Evolutionary conservation across 2,888 invertebrate genomes (phyloP), one percentile per base, ranked within the genome.

Genomic region (Notodonta ziczac): DNA sequence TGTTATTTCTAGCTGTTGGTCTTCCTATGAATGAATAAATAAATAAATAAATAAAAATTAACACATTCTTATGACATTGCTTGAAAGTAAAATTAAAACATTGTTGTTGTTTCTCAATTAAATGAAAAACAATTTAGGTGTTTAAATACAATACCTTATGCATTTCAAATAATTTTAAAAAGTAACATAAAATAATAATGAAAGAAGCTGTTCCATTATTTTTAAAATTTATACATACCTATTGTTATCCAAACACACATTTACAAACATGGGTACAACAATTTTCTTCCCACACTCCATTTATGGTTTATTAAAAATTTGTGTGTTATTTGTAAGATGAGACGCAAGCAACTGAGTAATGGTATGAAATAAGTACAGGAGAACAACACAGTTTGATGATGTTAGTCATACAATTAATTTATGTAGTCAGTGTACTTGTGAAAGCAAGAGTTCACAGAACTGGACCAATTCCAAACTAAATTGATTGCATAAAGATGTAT

Each of bases 321-420:
- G 8, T 12, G 44, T 52, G 39, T 52, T 14, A 53, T 58, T 56
- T 13, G 56, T 24, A 14, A 9, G 48, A 61, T 12, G 5, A 10
- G n/a, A 48, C 56, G 50, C 24, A 35, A 52, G 39, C 58, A 56
- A 74, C 76, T 73, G 71, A 66, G 39, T 68, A 61, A 67, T 51
- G 42, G 12, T 50, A 56, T 56, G 56, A 56, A 13, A 59, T 62
- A 42, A 60, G 54, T 44, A 12, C n/a, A 46, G 13, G n/a, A 10
- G 46, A 46, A n/a, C 35, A 62, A 46, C 59, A 63, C 59, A 57
- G 35, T 58, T 48, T n/a, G 39, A 51, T 39, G 10, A 16, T 59
- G 61, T 76, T 74, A 76, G 52, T 75, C 76, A 76, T 67, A 56
- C 53, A 40, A 65, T 67, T 57, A 74, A 70, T 67, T 60, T 59